These are phyloP conservation scores for Yponomeuta cagnagella DNA, from an alignment of 2,888 invertebrate species.

Conservation along the genomic window DNA sequence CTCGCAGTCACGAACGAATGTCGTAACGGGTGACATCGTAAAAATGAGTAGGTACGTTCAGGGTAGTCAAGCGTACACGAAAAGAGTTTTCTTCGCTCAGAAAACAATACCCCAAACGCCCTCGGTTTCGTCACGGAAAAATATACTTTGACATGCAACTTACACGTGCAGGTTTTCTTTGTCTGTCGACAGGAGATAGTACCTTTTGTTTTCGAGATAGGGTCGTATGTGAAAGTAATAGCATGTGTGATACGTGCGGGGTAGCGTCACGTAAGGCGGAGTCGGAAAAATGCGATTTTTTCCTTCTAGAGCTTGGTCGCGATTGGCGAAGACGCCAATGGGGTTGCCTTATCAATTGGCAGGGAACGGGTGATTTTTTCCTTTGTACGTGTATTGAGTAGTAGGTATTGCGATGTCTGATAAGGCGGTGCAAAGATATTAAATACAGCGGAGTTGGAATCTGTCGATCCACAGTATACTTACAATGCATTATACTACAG, in stretches of 20 bases:
- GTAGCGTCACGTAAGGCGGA: conserved; percentile 19
- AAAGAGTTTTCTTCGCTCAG: background rate
- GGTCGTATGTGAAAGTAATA: conserved; percentile 5
- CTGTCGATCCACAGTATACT: too few species aligned
- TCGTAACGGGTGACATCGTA: background rate
- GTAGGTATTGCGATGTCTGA: background rate
- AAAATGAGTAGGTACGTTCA: conserved; percentile 2
- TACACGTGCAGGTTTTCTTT: background rate
- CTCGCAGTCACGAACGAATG: background rate
- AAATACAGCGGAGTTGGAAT: too few species aligned
- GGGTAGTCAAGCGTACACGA: background rate
- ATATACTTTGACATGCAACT: background rate
- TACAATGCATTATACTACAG: too few species aligned
- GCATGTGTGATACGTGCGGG: conserved; percentile 11
- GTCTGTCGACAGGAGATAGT: background rate
- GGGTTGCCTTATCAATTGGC: conserved; percentile 15
- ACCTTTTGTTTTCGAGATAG: background rate
- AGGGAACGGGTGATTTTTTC: conserved; percentile 10
- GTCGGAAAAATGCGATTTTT: conserved; percentile 45
- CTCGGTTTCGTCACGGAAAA: background rate
- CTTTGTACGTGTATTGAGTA: background rate
- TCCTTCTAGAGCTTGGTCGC: conserved; percentile 29
- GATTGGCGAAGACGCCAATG: conserved; percentile 43
- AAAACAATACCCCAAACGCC: background rate
- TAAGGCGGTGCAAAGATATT: too few species aligned